Evolutionary conservation across 1,140 invertebrate genomes (phyloP), one percentile per base, ranked within the genome.

Genomic region (Drosophila tropicalis): DNA sequence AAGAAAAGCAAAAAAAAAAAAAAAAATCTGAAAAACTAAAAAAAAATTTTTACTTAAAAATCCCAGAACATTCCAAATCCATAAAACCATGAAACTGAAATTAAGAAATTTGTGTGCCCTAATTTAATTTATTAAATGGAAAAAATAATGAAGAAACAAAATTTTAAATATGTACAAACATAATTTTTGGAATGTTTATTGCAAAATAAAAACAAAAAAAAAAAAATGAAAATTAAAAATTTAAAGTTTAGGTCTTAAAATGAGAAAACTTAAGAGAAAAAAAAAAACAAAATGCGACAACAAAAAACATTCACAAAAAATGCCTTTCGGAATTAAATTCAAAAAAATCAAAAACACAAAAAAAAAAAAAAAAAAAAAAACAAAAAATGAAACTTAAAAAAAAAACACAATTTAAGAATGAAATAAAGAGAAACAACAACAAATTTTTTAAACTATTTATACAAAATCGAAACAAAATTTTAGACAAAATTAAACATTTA

Each of bases 311-410:
- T 83, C 79, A 90, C 79, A 91, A 90, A 84, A 90, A 91, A 90
- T 91, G 90, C 90, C 90, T 91, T 91, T 91, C 78, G 90, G 90
- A 91, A 91, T 91, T 78, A 89, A 91, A 91, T 91, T 91, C 85
- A 90, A 73, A 79, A 69, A 80, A 58, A 73, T 84, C 57, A 60
- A 79, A 79, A 67, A 76, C 70, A 67, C 66, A 73, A 78, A 84
- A 84, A 69, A 69, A 62, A 39, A 69, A 76, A 60, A 19, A 70
- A 77, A 47, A 75, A 75, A 70, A 70, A 51, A 72, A 81, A 47
- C 19, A 65, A 67, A 17, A 32, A 66, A 62, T 56, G 7, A 36
- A 81, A 47, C 19, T 65, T 64, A 17, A 32, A 66, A 47, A 41
- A 58, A 32, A 66, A 47, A 41, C 54, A 54, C 34, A 54, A 60